Evolutionary conservation across 92 coral and sea anemone species (phyloP).

Genomic region (Palythoa grandiflora): DNA sequence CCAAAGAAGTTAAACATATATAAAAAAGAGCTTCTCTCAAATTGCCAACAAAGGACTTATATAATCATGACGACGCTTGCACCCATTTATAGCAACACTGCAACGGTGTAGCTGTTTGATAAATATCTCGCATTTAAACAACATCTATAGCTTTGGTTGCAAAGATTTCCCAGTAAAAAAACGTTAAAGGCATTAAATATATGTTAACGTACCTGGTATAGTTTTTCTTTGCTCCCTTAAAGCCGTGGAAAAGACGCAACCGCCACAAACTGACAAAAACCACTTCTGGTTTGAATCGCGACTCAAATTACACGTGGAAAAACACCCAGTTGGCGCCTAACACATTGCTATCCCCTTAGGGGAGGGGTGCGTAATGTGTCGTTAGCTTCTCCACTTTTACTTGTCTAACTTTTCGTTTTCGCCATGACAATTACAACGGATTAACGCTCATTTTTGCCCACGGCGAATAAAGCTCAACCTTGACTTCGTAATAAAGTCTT

Average conservation of each 20-base stretch:
- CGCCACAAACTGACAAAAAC: not conserved
- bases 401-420: too few relatives aligned
- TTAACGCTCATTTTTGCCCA: too few relatives aligned
- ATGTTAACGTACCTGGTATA: not conserved
- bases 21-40: too few relatives aligned
- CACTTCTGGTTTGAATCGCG: not conserved
- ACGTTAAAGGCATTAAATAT: not conserved
- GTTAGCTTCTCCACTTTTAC: not conserved
- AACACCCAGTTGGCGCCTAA: conserved; percentile 16
- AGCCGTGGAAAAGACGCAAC: not conserved
- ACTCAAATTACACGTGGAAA: conserved; percentile 19
- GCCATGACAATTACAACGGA: too few relatives aligned
- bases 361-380: not conserved
- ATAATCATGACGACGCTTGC: too few relatives aligned
- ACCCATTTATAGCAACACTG: too few relatives aligned
- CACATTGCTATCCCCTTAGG: not conserved
- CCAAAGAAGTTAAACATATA: too few relatives aligned
- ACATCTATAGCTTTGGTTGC: not conserved
- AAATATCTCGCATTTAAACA: not conserved
- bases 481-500: too few relatives aligned
- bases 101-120: not conserved
- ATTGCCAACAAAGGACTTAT: too few relatives aligned
- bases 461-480: too few relatives aligned
- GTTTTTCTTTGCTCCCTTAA: not conserved
- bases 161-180: not conserved